Evolutionary conservation across 2,888 invertebrate genomes (phyloP), one percentile per base, ranked within the genome.

Genomic region (Phortica okadai): DNA sequence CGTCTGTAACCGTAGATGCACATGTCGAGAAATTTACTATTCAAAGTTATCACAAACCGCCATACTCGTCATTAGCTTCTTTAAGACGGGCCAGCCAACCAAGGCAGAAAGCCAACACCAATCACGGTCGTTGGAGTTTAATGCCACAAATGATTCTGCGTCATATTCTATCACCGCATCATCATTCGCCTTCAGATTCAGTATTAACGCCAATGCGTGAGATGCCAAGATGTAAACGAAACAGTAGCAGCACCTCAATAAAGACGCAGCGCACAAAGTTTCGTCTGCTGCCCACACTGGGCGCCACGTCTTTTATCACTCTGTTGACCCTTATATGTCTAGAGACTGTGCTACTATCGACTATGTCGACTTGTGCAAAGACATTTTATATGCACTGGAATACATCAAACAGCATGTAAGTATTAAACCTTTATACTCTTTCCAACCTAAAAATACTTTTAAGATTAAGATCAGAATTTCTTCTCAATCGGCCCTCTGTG

Each of bases 321-420:
- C 91, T 93, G 83, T 91, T 93, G 76, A 91, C 93, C 78, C 89
- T 93, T 76, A 92, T 93, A 82, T 93, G 93, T 88, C 91, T 93
- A 86, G 93, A 93, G 91, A 93, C 93, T 74, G 92, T 93, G 73
- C 90, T 93, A 74, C 90, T 93, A 79, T 93, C 93, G 79, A 93
- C 93, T 74, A 93, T 93, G 88, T 92, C 93, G 58, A 95, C 95
- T 91, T 95, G 95, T 92, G 95, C 96, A 80, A 96, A 96, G 91
- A 95, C 95, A 76, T 96, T 96, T 92, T 95, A 95, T 92, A 96
- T 97, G 92, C 96, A 97, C 90, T 97, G 97, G 97, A 97, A 97
- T 93, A 96, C 96, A 84, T 95, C 96, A 82, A 97, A 97, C 92
- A 96, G 96, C 91, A 97, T 97, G 91, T 91, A 78, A 90, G 91